phyloP scores from a whole-genome alignment of 2,888 invertebrate genomes.

The Pharmacophagus antenor region DNA sequence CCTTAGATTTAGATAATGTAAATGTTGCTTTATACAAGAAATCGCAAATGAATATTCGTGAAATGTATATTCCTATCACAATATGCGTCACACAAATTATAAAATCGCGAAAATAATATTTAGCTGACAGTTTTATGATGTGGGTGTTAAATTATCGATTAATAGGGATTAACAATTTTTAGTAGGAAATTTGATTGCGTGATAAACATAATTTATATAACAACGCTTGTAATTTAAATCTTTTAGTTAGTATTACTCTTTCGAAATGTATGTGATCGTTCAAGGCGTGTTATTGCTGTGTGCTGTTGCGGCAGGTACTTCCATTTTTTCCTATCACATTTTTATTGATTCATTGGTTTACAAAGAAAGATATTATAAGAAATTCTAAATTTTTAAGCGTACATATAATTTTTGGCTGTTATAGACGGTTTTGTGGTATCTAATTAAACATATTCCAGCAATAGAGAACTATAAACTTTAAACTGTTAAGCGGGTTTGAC shows the following conservation, averaged over 20 bases:
- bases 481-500: no score
- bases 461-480: no score
- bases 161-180: conserved; percentile 34
- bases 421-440: no score
- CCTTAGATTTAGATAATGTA: background rate
- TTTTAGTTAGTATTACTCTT: conserved; percentile 33
- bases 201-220: conserved; percentile 59
- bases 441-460: no score
- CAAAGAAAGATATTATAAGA: background rate
- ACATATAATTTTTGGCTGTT: no score
- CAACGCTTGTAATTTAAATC: conserved; percentile 25
- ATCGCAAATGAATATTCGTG: background rate
- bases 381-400: no score
- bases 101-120: background rate
- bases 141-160: conserved; percentile 34
- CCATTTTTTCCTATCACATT: no score
- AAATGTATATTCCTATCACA: background rate
- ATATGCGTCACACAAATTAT: background rate
- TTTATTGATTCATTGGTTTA: background rate
- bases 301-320: conserved; percentile 60
- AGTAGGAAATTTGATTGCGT: conserved; percentile 39
- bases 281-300: conserved; percentile 54
- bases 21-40: background rate
- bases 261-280: conserved; percentile 52
- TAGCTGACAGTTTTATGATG: conserved; percentile 41